Base-by-base conservation (phyloP, 1,140 invertebrate genomes). In the Drosophila lini region DNA sequence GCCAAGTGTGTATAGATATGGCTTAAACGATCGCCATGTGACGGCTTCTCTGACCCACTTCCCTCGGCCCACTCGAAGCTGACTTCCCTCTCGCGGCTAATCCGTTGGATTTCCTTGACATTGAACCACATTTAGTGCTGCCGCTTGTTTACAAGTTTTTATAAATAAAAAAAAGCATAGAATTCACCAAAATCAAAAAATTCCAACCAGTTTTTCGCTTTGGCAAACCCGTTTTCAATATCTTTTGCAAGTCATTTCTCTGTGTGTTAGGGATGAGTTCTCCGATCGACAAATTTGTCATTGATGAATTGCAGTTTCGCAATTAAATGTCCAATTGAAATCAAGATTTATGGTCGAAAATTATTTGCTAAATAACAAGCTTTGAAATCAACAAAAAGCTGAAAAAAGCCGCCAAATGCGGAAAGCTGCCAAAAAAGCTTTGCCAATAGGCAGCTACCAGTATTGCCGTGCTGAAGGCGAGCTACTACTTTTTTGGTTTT, bases 121-220 rank as follows among this genome's bases (percentile, higher is more conserved):
- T 84, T 84, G 81, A 85, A 84, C 81, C 60, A 84, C 81, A 78
- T 84, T 85, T 60, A 74, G 59, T 19, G 45, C 55, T 47, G 67
- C 45, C 47, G 36, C 44, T 47, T 22, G 41, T 40, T 47, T 36
- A 53, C 70, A 58, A 85, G 47, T 77, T 71, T 38, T 57, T 22
- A 58, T 50, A 62, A 44, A 6, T n/a, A 50, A 5, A 11, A 31
- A 9, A 47, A 38, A 55, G 41, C 55, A 80, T 84, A 84, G 81
- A 84, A 84, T 73, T 63, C 77, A 84, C 71, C 5, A 16, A 41
- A 50, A 80, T 70, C 68, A 53, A 56, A 65, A 62, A 48, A 38
- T 74, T 38, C 70, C 45, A 84, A 80, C 73, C 62, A 58, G 75
- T 78, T 78, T 69, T 71, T 53, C 0, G 40, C 61, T 52, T 68